Base-by-base conservation (phyloP, 2,888 invertebrate species). In the Campoplex capitator region DNA sequence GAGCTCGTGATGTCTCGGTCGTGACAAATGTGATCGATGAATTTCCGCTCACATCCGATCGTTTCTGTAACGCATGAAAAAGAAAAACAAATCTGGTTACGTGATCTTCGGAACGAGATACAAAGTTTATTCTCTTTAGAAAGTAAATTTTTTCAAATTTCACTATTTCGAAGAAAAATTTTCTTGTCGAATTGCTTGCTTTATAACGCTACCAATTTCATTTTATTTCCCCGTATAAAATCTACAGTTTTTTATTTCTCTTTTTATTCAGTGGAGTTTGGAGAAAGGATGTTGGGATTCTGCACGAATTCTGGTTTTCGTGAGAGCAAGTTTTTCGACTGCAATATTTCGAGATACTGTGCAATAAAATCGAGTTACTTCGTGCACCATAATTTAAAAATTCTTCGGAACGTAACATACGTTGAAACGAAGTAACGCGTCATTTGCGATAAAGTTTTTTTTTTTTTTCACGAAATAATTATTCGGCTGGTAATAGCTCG, bases 31-130 rank as follows among this genome's bases (percentile, higher is more conserved):
- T 54, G 16, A 62, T 68, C 79, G 84, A 75, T 35, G 83, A 73
- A 76, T 65, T 73, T 74, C 48, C 86, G 62, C 70, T 85, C 75
- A 48, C 58, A 70, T 76, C 76, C 45, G 87, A 87, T 76, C 87
- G 79, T 28, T 87, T 87, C 87, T 87, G 85, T 6, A 85, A 85
- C 48, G 56, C 56, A 79, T 16, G 56, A 6, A 58, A 78, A 7
- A 6, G 3, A 35, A 51, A 65, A 79, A 45, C 18, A 54, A 16
- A 48, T 70, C 32, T 28, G 2, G 42, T 58, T 54, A 68, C 35
- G 48, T 67, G n/a, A 67, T 51, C 48, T 67, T 32, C 23, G n/a
- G 16, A 38, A n/a, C 6, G 28, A 51, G 32, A 51, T 32, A 11
- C 45, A 45, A 45, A 13, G 0, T 45, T 45, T 45, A 45, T 45